Evolutionary conservation across 2,888 invertebrate species (phyloP).

Genomic region (Oscheius onirici): DNA sequence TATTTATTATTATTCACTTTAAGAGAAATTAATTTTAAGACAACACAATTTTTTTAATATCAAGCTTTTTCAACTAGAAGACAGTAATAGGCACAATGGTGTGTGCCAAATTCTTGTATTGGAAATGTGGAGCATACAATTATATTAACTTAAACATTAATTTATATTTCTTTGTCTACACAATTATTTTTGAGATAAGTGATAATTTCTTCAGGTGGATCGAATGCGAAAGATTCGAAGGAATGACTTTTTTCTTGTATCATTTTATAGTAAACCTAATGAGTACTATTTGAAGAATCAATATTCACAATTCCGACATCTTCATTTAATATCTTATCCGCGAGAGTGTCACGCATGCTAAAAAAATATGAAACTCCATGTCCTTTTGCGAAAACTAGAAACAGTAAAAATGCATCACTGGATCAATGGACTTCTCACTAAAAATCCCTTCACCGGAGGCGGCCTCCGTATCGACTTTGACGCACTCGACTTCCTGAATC

Average conservation of each 20-base stretch:
- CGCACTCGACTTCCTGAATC: too few species aligned
- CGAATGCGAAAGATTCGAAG: constrained; percentile 26
- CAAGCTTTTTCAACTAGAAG: constrained; percentile 35
- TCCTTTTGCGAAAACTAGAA: too few species aligned
- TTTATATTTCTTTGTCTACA: too few species aligned
- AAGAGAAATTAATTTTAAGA: constrained; percentile 30
- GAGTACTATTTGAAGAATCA: too few species aligned
- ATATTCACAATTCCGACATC: constrained; percentile 17
- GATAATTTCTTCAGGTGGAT: constrained; percentile 28
- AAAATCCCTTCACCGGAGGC: too few species aligned
- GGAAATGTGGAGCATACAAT: not conserved
- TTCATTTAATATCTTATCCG: constrained; percentile 8
- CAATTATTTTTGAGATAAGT: constrained; percentile 21
- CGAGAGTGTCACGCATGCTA: constrained; percentile 24
- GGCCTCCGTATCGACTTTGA: too few species aligned
- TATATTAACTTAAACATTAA: constrained; percentile 16
- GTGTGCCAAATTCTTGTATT: too few species aligned
- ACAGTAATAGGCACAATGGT: constrained; percentile 29
- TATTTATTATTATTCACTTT: too few species aligned
- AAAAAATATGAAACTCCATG: too few species aligned
- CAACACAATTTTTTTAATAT: constrained; percentile 31
- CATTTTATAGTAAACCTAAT: too few species aligned
- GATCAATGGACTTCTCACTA: too few species aligned
- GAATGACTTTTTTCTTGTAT: constrained; percentile 16
- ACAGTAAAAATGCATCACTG: too few species aligned